phyloP scores from a whole-genome alignment of 2,797 vertebrate species.

The Parauchenoglanis ngamensis region DNA sequence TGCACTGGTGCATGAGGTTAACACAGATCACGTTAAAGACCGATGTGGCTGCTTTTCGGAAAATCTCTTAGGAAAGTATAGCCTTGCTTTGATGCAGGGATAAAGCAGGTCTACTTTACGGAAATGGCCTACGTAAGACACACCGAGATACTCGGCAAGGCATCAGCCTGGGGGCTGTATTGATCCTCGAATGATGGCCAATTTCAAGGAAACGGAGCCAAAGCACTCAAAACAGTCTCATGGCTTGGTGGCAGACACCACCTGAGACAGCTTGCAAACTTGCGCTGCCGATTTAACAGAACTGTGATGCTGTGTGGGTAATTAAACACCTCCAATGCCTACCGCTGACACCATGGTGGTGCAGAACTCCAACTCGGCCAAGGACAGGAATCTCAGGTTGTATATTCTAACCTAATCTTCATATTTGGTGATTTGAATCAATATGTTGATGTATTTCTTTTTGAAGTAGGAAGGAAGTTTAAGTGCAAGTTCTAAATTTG shows the following conservation, averaged over 20 bases:
- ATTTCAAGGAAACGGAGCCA: conserved; percentile 31
- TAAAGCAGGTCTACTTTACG: neutral
- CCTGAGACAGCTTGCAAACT: conserved; percentile 14
- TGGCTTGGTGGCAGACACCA: conserved; percentile 21
- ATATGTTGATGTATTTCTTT: neutral
- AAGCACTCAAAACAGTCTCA: conserved; percentile 4
- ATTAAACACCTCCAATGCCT: conserved; percentile 60
- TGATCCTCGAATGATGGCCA: conserved; percentile 35
- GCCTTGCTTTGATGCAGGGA: neutral
- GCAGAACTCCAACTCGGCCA: conserved; percentile 3
- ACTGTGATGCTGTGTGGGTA: conserved; percentile 52
- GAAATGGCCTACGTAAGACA: conserved; percentile 1
- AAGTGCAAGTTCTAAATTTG: no score
- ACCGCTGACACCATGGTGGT: conserved; percentile 37
- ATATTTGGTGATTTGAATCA: neutral
- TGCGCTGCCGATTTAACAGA: neutral
- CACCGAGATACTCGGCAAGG: conserved; percentile 21
- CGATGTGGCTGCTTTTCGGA: neutral
- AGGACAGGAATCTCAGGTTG: neutral
- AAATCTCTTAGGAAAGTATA: neutral
- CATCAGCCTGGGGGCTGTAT: conserved; percentile 33
- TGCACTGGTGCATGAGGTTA: neutral
- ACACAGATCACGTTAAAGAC: neutral
- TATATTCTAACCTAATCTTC: neutral
- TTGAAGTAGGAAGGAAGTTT: neutral